These are phyloP conservation scores for Mastomys coucha DNA, from an alignment of 2,113 vertebrate species.

Conservation along the genomic window DNA sequence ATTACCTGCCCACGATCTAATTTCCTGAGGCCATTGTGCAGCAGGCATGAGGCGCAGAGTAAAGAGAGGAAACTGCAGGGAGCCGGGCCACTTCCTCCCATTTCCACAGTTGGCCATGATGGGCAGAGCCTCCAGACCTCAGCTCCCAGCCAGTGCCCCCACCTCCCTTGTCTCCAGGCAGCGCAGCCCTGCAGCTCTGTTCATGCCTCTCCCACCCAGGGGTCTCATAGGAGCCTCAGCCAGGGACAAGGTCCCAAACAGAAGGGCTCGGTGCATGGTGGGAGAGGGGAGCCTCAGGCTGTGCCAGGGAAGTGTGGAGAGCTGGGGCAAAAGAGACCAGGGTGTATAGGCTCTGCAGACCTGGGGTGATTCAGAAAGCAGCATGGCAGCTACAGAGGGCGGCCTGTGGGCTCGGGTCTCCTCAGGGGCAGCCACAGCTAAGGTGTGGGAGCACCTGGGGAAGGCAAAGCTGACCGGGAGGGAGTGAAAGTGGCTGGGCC, in stretches of 20 bases:
- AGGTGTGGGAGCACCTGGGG: not conserved
- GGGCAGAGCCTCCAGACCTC: not conserved
- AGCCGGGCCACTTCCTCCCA: not conserved
- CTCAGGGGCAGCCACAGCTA: not conserved
- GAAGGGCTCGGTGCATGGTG: not conserved
- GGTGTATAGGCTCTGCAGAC: not conserved
- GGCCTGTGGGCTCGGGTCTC: not conserved
- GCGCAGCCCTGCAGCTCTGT: too few species aligned
- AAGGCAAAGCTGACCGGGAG: not conserved
- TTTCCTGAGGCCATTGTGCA: constrained; percentile 19
- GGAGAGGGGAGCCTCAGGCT: not conserved
- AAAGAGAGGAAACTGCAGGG: not conserved
- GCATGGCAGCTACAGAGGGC: not conserved
- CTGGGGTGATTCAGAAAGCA: not conserved
- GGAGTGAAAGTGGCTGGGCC: not conserved
- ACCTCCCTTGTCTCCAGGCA: not conserved
- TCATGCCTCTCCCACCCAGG: not conserved
- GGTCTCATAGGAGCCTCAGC: not conserved
- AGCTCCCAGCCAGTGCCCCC: not conserved
- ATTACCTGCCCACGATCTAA: constrained; percentile 22
- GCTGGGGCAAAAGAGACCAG: not conserved
- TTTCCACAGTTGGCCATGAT: not conserved
- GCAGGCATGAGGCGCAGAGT: not conserved
- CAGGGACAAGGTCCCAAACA: not conserved
- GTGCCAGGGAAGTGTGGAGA: not conserved